These are phyloP conservation scores for Eupithecia subfuscata DNA, from an alignment of 2,888 invertebrate species.

Conservation along the genomic window DNA sequence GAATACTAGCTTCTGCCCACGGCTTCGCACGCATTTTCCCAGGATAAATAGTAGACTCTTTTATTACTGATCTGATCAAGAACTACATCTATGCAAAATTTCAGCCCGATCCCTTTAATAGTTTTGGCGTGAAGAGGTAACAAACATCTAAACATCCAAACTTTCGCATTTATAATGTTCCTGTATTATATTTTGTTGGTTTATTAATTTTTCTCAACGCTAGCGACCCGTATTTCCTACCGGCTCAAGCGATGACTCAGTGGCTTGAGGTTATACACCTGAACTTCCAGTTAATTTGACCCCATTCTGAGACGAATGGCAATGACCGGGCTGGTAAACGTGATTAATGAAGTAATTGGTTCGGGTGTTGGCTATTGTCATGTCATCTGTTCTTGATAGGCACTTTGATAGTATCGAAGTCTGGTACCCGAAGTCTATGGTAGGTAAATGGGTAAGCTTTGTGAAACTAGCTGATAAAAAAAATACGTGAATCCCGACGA, in stretches of 20 bases:
- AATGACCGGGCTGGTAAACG: conserved; percentile 33
- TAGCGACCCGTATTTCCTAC: not conserved
- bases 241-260: conserved; percentile 36
- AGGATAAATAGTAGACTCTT: too few species aligned
- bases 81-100: too few species aligned
- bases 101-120: too few species aligned
- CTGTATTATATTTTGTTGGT: not conserved
- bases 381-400: not conserved
- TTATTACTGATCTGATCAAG: not conserved
- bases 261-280: conserved; percentile 36
- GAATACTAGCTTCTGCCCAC: too few species aligned
- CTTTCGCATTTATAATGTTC: too few species aligned
- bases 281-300: conserved; percentile 33
- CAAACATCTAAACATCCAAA: too few species aligned
- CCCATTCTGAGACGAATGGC: conserved; percentile 30
- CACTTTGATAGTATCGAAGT: not conserved
- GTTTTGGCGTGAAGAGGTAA: too few species aligned
- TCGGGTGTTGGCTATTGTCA: conserved; percentile 8
- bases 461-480: not conserved
- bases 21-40: too few species aligned
- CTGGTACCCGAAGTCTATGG: not conserved
- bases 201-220: not conserved
- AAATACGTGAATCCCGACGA: too few species aligned
- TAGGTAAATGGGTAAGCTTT: not conserved
- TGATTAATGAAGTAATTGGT: conserved; percentile 35